Evolutionary conservation across 2,797 vertebrate genomes (phyloP).

Genomic region (Trematocara caparti): DNA sequence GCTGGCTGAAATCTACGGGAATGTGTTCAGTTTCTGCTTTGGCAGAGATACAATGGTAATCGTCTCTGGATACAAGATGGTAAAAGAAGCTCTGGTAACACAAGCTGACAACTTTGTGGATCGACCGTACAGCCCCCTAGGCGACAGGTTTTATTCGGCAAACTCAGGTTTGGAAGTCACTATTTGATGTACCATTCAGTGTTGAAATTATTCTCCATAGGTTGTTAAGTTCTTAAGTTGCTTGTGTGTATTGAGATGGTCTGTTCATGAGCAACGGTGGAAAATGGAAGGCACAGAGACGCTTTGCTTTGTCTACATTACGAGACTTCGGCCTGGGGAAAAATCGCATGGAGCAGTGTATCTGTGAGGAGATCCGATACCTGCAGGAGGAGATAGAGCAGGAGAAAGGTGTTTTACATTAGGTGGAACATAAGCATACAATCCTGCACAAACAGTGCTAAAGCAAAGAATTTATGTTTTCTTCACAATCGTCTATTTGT

Average conservation of each 20-base stretch:
- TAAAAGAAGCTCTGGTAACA: neutral
- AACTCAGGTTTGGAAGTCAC: neutral
- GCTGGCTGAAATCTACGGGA: neutral
- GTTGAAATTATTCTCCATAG: fast-evolving
- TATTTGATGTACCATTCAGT: neutral
- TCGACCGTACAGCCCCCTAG: fast-evolving
- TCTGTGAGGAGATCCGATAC: neutral
- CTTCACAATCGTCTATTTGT: neutral
- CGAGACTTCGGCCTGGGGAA: neutral
- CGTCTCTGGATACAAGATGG: neutral
- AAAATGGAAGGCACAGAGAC: neutral
- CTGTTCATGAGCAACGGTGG: neutral
- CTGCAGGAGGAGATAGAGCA: neutral
- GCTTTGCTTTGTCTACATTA: neutral
- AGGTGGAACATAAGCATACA: fast-evolving
- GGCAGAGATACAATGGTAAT: neutral
- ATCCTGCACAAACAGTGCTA: fast-evolving
- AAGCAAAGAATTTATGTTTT: neutral
- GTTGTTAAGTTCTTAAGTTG: fast-evolving
- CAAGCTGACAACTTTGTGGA: neutral
- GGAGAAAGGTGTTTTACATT: fast-evolving
- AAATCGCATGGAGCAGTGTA: neutral
- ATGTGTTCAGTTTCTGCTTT: neutral
- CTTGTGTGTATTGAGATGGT: fast-evolving
- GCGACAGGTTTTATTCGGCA: fast-evolving